Percentiles rank a stretch among this genome's conserved stretches.
phyloP scores from a whole-genome alignment of 2,888 invertebrate species.

The Seira sanloemensis region DNA sequence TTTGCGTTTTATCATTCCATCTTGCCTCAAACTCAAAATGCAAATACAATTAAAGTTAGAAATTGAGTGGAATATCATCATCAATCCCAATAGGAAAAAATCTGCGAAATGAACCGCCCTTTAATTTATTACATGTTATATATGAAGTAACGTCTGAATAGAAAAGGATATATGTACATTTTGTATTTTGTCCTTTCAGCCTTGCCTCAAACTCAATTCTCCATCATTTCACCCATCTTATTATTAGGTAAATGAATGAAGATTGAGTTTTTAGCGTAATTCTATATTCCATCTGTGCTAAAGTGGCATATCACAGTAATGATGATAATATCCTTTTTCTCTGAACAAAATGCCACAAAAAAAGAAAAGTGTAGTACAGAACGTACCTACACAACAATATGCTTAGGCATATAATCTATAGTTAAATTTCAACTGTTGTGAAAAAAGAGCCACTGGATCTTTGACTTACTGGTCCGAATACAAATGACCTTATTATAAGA shows the following conservation, averaged over 20 bases:
- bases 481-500: conserved; percentile 60
- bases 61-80: too few species aligned
- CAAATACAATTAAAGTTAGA: background rate
- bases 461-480: conserved; percentile 51
- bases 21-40: background rate
- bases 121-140: background rate
- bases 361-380: background rate
- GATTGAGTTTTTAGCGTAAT: conserved; percentile 52
- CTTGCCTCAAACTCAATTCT: conserved; percentile 12
- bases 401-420: background rate
- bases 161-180: background rate
- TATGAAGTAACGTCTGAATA: too few species aligned
- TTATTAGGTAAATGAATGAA: conserved; percentile 35
- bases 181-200: conserved; percentile 7
- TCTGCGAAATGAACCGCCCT: conserved; percentile 13
- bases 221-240: conserved; percentile 13
- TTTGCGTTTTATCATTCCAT: too few species aligned
- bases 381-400: background rate
- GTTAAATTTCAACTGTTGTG: background rate
- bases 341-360: too few species aligned
- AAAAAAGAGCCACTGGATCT: conserved; percentile 7
- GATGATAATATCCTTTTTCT: conserved; percentile 27
- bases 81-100: background rate
- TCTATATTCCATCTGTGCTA: conserved; percentile 17
- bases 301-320: conserved; percentile 38